Evolutionary conservation across 2,113 vertebrate species (phyloP), one percentile per base, ranked within the genome.

Genomic region (Noctilio leporinus): DNA sequence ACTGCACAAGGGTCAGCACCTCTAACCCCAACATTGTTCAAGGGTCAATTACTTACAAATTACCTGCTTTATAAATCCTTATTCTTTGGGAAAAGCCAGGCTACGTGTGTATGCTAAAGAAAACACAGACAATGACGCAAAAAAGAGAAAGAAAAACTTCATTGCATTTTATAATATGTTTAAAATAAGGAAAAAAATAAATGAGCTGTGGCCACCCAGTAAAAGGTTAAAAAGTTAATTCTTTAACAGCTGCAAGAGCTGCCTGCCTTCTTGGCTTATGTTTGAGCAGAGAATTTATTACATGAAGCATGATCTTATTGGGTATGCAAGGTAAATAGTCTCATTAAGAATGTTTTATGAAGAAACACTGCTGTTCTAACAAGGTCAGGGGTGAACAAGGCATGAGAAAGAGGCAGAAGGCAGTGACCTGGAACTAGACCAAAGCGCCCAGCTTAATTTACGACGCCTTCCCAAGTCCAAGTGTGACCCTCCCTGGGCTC

Each of bases 291-390:
- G 81, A 78, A 82, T 95, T 95, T 91, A 92, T 91, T 90, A 49
- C 88, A 67, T 0, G 12, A 87, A 83, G 92, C 69, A 80, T 0
- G 8, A 59, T 82, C 90, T 96, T 93, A 92, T 20, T 97, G 93
- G 72, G 73, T 55, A 94, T 81, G 82, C 67, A 55, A 76, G 88
- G 96, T 92, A 97, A 95, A 95, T 33, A 86, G 94, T 47, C 94
- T 97, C 92, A 96, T 97, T 97, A 96, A 47, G 88, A 86, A 82
- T 80, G 84, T 93, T 95, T 94, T 91, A 95, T 92, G 87, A 95
- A 95, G 96, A 97, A 93, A 90, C 82, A 90, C 45, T 70, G 80
- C 77, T 80, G 70, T 55, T 95, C 49, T 67, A 93, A 95, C 92
- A 95, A 97, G 95, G 97, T 95, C 93, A 87, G 51, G 89, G 80